Evolutionary conservation across 2,888 invertebrate genomes (phyloP).

Genomic region (Empis livida): DNA sequence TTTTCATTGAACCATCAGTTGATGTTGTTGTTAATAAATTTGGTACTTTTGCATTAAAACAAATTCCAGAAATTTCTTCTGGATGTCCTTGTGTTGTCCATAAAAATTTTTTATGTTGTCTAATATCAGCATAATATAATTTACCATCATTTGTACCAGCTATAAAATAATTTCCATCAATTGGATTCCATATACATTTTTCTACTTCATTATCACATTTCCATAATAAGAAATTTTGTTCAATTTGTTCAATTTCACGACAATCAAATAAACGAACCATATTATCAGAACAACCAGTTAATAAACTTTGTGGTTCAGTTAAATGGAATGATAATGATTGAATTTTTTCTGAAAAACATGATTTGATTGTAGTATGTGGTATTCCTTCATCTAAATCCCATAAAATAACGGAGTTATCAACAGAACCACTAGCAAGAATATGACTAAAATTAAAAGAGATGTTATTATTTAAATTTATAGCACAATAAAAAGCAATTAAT

Average conservation of each 20-base stretch:
- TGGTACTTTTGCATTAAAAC: constrained; percentile 56
- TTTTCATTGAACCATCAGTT: constrained; percentile 68
- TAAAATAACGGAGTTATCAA: constrained; percentile 70
- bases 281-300: constrained; percentile 77
- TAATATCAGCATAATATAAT: constrained; percentile 61
- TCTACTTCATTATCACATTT: constrained; percentile 65
- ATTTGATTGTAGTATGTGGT: constrained; percentile 59
- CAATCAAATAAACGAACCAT: constrained; percentile 71
- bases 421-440: constrained; percentile 85
- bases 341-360: constrained; percentile 65
- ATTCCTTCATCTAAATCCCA: constrained; percentile 83
- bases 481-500: background rate
- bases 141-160: constrained; percentile 46
- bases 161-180: constrained; percentile 65
- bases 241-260: constrained; percentile 50
- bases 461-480: background rate
- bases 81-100: constrained; percentile 68
- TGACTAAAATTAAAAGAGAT: constrained; percentile 43
- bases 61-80: constrained; percentile 73
- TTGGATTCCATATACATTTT: constrained; percentile 70
- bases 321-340: constrained; percentile 77
- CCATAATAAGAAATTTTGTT: constrained; percentile 45
- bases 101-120: constrained; percentile 48
- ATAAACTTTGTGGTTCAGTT: constrained; percentile 63
- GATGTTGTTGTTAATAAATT: constrained; percentile 67